Base-by-base conservation (phyloP, 2,113 vertebrate species). In the Nothoprocta pentlandii region DNA sequence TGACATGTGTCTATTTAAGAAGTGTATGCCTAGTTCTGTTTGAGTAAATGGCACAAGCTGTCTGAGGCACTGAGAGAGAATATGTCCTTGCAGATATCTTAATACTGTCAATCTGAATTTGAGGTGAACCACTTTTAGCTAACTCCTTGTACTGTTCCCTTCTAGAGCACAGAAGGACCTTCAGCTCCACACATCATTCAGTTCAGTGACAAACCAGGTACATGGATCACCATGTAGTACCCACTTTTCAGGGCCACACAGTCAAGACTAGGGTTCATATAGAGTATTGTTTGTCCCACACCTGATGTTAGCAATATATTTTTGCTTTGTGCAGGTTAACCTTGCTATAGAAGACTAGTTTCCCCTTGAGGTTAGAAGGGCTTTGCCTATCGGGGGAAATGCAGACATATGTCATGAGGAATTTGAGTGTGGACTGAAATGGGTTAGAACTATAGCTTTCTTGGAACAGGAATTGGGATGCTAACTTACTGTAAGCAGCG, bases 311-410 rank as follows among this genome's bases (percentile, higher is more conserved):
- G n/a, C 7, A 83, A 22, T 16, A 78, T 61, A 34, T 63, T 76
- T 54, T 54, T 59, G 5, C 10, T 2, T 2, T 77, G 10, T 61
- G n/a, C 7, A 80, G 14, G 13, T 9, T 49, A 10, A 9, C 42
- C 15, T 4, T 64, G 2, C 34, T 76, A 8, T 3, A 63, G 12
- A 19, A 83, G 6, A 59, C 26, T 25, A 71, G 34, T 0, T 0
- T 10, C 20, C 2, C 4, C 6, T 56, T 12, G 34, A 39, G 5
- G 44, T 9, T 84, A 54, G 42, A 46, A 80, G 6, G 1, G 2
- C 32, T 30, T 89, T 86, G 34, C 8, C 23, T 81, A 6, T 51
- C 6, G 14, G 13, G 2, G 15, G 9, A 8, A 67, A 11, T 49
- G 54, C 16, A 47, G 12, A 32, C 12, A 41, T 34, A 53, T 1